Base-by-base conservation (phyloP, 2,888 invertebrate genomes). In the Epinotia demarniana region DNA sequence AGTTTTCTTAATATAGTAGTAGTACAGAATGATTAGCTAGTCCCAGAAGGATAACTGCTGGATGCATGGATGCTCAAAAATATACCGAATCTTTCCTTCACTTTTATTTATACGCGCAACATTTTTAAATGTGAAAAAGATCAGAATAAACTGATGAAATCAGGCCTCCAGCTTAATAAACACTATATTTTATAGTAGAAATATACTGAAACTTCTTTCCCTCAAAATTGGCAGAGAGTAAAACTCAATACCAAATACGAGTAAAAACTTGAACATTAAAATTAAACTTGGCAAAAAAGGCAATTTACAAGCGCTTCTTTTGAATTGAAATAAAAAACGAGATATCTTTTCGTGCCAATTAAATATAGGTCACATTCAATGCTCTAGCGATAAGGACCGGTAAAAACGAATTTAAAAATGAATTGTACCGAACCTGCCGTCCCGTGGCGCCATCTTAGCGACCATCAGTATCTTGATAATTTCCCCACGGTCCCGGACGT, bases 401-500 rank as follows among this genome's bases (percentile, higher is more conserved):
- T 60, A 75, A 70, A 74, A 69, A 60, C 16, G 61, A 63, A 55
- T 53, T 60, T 4, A 23, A 69, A 43, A 69, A 23, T 39, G 64
- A 58, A 68, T 55, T 67, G 67, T 49, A 69, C 63, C 12, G 74
- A 74, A 64, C 75, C 64, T n/a, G 63, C n/a, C 74, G 27, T 49
- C 67, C 77, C 79, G 79, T 79, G 77, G 49, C 66, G 9, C n/a
- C 83, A 79, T 85, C 84, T 82, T 83, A 79, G 77, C 62, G 74
- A 27, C 63, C 67, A 75, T 66, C 73, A n/a, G 63, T 82, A 82
- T 86, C 82, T 81, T 82, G 80, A 87, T 89, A 90, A 90, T 89
- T 89, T 90, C 90, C 89, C 90, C 77, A 81, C 85, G 90, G 89
- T 85, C 62, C 58, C 39, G 58, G 19, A 86, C 86, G 85, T 85